Evolutionary conservation across 2,113 vertebrate genomes (phyloP).

Genomic region (Herpailurus yagouaroundi): DNA sequence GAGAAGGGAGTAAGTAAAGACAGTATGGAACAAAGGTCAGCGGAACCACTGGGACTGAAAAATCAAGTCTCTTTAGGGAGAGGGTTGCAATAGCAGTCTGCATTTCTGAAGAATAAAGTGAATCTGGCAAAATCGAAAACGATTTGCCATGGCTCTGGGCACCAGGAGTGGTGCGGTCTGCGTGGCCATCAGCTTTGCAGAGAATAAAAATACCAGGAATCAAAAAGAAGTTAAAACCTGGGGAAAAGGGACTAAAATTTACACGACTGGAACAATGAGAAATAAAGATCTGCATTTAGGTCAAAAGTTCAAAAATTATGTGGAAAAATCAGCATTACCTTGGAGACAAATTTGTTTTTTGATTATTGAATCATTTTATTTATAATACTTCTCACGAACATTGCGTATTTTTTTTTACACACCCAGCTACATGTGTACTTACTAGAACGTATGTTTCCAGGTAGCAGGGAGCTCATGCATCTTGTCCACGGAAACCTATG

Average conservation of each 20-base stretch:
- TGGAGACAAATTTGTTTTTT: not conserved
- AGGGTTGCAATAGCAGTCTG: not conserved
- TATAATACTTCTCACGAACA: not conserved
- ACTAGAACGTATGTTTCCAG: not conserved
- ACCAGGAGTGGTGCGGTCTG: not conserved
- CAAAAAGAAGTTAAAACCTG: not conserved
- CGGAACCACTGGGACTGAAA: not conserved
- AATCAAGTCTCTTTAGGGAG: not conserved
- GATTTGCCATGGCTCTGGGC: not conserved
- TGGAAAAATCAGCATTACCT: not conserved
- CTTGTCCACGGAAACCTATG: not conserved
- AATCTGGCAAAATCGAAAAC: not conserved
- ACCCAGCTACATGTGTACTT: not conserved
- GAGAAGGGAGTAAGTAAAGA: not conserved
- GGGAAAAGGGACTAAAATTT: not conserved
- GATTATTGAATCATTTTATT: not conserved
- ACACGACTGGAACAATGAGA: not conserved
- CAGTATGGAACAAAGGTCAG: not conserved
- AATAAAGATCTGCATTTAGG: not conserved
- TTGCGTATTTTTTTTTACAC: not conserved
- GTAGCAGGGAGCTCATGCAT: not conserved
- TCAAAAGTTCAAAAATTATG: constrained; percentile 7
- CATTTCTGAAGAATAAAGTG: not conserved
- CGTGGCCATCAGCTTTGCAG: not conserved
- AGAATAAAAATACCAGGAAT: not conserved